phyloP scores from a whole-genome alignment of 2,888 invertebrate genomes.

The Athalia rosae region DNA sequence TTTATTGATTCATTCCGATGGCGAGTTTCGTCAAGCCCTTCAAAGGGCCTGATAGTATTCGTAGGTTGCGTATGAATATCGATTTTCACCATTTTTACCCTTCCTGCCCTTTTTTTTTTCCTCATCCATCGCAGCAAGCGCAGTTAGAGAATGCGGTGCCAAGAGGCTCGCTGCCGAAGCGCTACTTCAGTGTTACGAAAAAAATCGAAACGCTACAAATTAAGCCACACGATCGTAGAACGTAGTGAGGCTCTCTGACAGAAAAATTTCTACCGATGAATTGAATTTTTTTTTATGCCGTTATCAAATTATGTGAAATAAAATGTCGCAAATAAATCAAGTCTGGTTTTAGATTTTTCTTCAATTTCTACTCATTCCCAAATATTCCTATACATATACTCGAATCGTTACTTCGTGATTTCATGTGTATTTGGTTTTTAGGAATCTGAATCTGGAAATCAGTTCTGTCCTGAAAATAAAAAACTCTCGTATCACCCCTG shows the following conservation, averaged over 20 bases:
- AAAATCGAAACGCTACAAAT: background rate
- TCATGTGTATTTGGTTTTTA: too few relatives aligned
- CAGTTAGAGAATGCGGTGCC: conserved; percentile 51
- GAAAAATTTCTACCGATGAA: too few relatives aligned
- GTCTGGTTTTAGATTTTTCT: too few relatives aligned
- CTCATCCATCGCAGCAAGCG: conserved; percentile 51
- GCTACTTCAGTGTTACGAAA: conserved; percentile 30
- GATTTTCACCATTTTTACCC: background rate
- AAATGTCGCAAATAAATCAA: too few relatives aligned
- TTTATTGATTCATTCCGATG: conserved; percentile 18
- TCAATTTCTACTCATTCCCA: too few relatives aligned
- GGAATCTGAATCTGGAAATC: too few relatives aligned
- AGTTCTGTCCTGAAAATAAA: too few relatives aligned
- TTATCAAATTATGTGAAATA: background rate
- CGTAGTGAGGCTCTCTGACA: background rate
- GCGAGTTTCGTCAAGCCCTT: background rate
- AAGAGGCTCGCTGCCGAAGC: conserved; percentile 47
- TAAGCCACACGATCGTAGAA: background rate
- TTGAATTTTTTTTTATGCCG: background rate
- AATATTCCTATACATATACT: too few relatives aligned
- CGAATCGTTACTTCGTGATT: too few relatives aligned
- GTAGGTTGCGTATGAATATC: background rate
- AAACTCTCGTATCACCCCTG: too few relatives aligned
- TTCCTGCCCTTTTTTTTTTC: background rate
- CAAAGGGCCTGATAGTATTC: background rate